These are phyloP conservation scores for Drosophila meridionalis DNA, from an alignment of 2,888 invertebrate species.

Conservation along the genomic window DNA sequence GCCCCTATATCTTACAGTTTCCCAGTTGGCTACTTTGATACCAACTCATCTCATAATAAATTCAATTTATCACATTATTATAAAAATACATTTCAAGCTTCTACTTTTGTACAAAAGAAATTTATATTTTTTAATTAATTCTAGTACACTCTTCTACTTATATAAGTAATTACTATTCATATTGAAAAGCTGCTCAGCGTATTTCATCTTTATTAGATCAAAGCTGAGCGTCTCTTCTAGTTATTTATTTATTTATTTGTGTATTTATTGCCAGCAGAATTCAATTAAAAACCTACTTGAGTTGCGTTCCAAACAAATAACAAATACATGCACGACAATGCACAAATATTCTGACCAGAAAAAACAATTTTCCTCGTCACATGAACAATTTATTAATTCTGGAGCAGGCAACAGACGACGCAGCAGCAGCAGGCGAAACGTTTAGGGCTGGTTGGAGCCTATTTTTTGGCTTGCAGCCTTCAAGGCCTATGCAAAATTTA, in stretches of 20 bases:
- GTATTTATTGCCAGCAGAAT: constrained; percentile 52
- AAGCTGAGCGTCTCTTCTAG: background rate
- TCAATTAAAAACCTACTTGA: constrained; percentile 66
- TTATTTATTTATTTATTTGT: constrained; percentile 46
- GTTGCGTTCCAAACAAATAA: constrained; percentile 38
- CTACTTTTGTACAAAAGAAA: background rate
- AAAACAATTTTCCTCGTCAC: constrained; percentile 52
- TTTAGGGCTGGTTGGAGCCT: background rate
- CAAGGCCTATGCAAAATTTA: constrained; percentile 65
- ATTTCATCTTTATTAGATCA: background rate
- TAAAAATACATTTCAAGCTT: too few relatives aligned
- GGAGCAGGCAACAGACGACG: constrained; percentile 27
- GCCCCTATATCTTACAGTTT: too few relatives aligned
- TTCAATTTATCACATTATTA: too few relatives aligned
- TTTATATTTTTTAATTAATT: background rate
- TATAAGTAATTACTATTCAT: background rate
- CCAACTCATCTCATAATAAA: too few relatives aligned
- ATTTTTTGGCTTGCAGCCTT: constrained; percentile 37
- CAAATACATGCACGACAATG: constrained; percentile 35
- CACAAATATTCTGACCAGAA: constrained; percentile 11
- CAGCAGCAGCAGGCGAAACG: background rate
- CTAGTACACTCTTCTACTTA: background rate
- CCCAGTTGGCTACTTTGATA: too few relatives aligned
- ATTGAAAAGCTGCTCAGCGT: too few relatives aligned
- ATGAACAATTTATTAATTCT: constrained; percentile 69